Evolutionary conservation across 2,797 vertebrate species (phyloP).

Genomic region (Oryzias sinensis): DNA sequence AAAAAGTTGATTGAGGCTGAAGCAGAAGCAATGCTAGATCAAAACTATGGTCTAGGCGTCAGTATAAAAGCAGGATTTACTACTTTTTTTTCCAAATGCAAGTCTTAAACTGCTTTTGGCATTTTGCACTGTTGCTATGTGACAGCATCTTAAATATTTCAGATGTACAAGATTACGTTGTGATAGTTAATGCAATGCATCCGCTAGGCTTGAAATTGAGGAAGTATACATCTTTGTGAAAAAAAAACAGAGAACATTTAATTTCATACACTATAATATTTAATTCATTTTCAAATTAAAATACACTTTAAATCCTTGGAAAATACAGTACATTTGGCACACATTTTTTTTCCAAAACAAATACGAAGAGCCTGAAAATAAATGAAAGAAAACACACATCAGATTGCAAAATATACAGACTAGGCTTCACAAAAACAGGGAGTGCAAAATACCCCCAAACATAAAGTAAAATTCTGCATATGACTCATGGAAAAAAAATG

Average conservation of each 20-base stretch:
- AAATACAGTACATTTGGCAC: constrained; percentile 98
- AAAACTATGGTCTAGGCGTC: not conserved
- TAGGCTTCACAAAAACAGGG: constrained; percentile 86
- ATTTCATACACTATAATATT: constrained; percentile 81
- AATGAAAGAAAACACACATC: constrained; percentile 64
- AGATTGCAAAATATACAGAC: constrained; percentile 82
- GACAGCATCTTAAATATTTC: not conserved
- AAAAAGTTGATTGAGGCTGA: too few relatives aligned
- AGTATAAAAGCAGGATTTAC: constrained; percentile 18
- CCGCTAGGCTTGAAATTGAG: too few relatives aligned
- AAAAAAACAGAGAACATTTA: not conserved
- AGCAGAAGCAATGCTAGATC: not conserved
- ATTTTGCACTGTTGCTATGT: not conserved
- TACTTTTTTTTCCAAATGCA: constrained; percentile 25
- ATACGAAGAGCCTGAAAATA: constrained; percentile 83
- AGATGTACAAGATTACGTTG: constrained; percentile 15
- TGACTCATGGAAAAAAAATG: constrained; percentile 44
- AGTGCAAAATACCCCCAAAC: constrained; percentile 51
- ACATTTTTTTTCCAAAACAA: constrained; percentile 78
- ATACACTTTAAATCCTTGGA: constrained; percentile 95
- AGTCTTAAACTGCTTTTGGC: constrained; percentile 14
- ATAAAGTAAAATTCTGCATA: constrained; percentile 41
- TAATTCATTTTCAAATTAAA: constrained; percentile 86
- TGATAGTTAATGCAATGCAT: too few relatives aligned
- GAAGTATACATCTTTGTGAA: not conserved